phyloP scores from a whole-genome alignment of 2,113 vertebrate species.

The Ivindomyrus marchei region DNA sequence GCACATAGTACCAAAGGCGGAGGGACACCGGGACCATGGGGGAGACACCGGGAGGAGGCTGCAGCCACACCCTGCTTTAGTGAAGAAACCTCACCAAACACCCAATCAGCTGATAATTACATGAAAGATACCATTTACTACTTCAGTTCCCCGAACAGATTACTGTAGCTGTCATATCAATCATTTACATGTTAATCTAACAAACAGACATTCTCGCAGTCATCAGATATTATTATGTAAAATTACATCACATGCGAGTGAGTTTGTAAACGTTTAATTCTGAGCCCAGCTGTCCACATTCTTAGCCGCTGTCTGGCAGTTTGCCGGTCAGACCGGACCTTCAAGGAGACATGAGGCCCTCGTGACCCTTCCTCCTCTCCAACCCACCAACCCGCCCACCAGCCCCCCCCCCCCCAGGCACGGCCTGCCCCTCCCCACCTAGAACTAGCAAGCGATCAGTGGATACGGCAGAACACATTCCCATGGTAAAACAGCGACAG shows the following conservation, averaged over 20 bases:
- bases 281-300: background rate
- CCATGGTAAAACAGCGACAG: background rate
- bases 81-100: background rate
- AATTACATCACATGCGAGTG: background rate
- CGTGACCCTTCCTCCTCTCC: slow-evolving; percentile 57
- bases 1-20: background rate
- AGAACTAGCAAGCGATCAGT: background rate
- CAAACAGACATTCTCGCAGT: background rate
- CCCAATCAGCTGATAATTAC: background rate
- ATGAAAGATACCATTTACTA: background rate
- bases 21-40: background rate
- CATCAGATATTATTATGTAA: background rate
- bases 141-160: background rate
- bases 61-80: background rate
- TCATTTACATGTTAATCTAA: background rate
- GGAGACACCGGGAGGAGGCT: background rate
- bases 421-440: background rate
- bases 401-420: slow-evolving; percentile 40
- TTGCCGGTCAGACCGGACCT: background rate
- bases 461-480: background rate
- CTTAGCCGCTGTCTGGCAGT: background rate
- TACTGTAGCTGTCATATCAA: background rate
- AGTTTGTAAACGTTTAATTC: background rate
- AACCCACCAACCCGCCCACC: slow-evolving; percentile 54
- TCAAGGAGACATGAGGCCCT: slow-evolving; percentile 34